phyloP scores from a whole-genome alignment of 2,113 vertebrate genomes.

The Brachirus orientalis region DNA sequence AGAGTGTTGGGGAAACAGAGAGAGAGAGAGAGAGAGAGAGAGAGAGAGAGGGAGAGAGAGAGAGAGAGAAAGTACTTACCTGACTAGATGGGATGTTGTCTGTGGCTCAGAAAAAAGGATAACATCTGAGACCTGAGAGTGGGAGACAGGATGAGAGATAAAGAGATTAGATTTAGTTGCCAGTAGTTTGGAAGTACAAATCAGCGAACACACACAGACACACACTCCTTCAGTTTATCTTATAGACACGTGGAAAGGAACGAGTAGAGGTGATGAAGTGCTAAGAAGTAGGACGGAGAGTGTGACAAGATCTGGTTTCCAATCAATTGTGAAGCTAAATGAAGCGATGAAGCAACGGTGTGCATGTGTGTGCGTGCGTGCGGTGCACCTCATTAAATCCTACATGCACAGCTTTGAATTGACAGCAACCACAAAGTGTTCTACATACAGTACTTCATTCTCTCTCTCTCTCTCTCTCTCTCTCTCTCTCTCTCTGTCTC shows the following conservation, averaged over 20 bases:
- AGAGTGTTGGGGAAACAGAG: background rate
- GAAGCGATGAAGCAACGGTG: slow-evolving; percentile 11
- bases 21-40: slow-evolving; percentile 24
- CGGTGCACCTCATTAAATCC: slow-evolving; percentile 14
- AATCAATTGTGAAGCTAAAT: slow-evolving; percentile 48
- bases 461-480: background rate
- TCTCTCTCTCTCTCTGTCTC: background rate
- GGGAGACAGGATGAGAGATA: slow-evolving; percentile 26
- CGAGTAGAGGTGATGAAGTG: slow-evolving; percentile 34
- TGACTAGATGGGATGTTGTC: slow-evolving; percentile 57
- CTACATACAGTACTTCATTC: background rate
- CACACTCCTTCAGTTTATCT: slow-evolving; percentile 32
- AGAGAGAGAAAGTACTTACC: slow-evolving; percentile 60
- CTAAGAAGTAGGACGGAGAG: slow-evolving; percentile 30
- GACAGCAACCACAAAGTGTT: slow-evolving; percentile 18
- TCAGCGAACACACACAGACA: slow-evolving; percentile 13
- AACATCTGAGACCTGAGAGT: slow-evolving; percentile 64
- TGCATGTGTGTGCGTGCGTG: slow-evolving; percentile 1
- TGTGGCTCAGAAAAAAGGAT: slow-evolving; percentile 48
- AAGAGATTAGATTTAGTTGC: slow-evolving; percentile 57
- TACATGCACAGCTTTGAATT: slow-evolving; percentile 6
- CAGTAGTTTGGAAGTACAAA: slow-evolving; percentile 53
- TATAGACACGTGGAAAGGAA: slow-evolving; percentile 25
- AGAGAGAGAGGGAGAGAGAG: background rate
- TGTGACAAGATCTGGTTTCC: slow-evolving; percentile 17